These are phyloP conservation scores for Sebastes reedi DNA, from an alignment of 2,797 vertebrate species.

Conservation along the genomic window DNA sequence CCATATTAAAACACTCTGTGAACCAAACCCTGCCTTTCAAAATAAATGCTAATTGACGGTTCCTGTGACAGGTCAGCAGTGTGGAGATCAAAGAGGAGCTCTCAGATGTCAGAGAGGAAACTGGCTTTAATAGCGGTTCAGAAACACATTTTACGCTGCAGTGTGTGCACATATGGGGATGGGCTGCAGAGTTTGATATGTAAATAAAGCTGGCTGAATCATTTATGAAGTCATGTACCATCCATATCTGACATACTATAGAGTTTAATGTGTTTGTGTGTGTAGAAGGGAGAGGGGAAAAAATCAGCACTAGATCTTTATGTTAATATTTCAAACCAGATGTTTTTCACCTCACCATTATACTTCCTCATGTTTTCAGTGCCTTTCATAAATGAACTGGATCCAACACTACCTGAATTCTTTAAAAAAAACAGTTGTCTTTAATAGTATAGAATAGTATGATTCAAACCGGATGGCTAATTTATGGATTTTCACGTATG, in stretches of 20 bases:
- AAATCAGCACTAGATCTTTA: not conserved
- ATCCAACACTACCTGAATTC: not conserved
- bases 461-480: not conserved
- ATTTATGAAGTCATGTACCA: constrained; percentile 47
- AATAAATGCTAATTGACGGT: constrained; percentile 45
- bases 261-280: not conserved
- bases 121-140: constrained; percentile 23
- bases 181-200: constrained; percentile 48
- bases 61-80: constrained; percentile 55
- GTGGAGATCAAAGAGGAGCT: constrained; percentile 53
- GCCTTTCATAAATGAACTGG: not conserved
- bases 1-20: constrained; percentile 10
- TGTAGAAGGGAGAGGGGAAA: not conserved
- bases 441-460: not conserved
- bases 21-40: constrained; percentile 25
- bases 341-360: not conserved
- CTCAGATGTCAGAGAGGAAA: constrained; percentile 27
- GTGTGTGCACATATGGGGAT: constrained; percentile 10
- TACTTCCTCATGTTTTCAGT: not conserved
- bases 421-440: not conserved
- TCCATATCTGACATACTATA: constrained; percentile 10
- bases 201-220: constrained; percentile 57
- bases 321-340: not conserved
- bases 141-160: not conserved
- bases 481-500: not conserved